Base-by-base conservation (phyloP, 2,113 vertebrate genomes). In the Rhea americana region DNA sequence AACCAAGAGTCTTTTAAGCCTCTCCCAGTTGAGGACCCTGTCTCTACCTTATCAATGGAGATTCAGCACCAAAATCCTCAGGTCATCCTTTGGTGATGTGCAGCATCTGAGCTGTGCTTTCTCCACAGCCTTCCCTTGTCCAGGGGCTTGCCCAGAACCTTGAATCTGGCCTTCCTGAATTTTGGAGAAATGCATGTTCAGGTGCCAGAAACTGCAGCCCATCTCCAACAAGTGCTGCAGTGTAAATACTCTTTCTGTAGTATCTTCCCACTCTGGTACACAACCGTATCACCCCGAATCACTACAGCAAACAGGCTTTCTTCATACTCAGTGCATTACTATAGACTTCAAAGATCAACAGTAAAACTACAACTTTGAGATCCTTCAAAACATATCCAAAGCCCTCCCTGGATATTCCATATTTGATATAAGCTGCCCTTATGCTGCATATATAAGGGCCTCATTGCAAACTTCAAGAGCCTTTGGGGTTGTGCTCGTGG, bases 311-410 rank as follows among this genome's bases (percentile, higher is more conserved):
- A 37, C 24, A 78, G 24, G 50, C 25, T 32, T 68, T n/a, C 41
- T 86, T 89, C 86, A 13, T 67, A 59, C 78, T 74, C 28, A 22
- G 7, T 41, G 63, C 14, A 56, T 63, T 72, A 75, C n/a, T 68
- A 59, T 24, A 65, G 19, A 65, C 24, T 61, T 91, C 58, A 41
- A 66, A 92, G 25, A 87, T 53, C 63, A 90, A 63, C 45, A 91
- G 51, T 61, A 63, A 81, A 87, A 50, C 19, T 58, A 37, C 39
- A 77, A 8, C 32, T 82, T 35, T 48, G 72, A 62, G 41, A 62
- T 77, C 47, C 32, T 92, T 94, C n/a, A 92, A 91, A 93, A 22
- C n/a, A 50, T 32, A 51, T 35, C 14, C 14, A 82, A 58, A 89
- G 58, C 5, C 7, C 59, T 35, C 4, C 13, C 47, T 39, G 50